These are phyloP conservation scores for Phoronis australis DNA, from an alignment of 2,888 invertebrate species.

Conservation along the genomic window DNA sequence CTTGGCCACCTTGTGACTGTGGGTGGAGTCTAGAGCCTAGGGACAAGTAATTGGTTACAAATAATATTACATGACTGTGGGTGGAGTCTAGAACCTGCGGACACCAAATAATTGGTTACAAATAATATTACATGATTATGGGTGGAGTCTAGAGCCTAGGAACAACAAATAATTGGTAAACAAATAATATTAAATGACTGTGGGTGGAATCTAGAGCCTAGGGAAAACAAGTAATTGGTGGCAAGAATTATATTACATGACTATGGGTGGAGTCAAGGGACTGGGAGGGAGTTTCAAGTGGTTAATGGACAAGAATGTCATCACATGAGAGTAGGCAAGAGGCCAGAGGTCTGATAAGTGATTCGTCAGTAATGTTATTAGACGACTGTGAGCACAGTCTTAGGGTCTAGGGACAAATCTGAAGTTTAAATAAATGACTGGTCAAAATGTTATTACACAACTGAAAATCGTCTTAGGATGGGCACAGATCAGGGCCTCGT, in stretches of 20 bases:
- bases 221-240: too few species aligned
- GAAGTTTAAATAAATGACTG: too few species aligned
- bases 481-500: background rate
- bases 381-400: conserved; percentile 71
- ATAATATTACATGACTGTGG: conserved; percentile 75
- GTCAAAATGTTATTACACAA: conserved; percentile 66
- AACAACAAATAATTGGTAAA: too few species aligned
- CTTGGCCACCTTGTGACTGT: conserved; percentile 71
- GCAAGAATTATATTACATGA: conserved; percentile 66
- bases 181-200: conserved; percentile 71
- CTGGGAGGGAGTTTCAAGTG: too few species aligned
- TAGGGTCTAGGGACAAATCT: conserved; percentile 60
- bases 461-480: too few species aligned
- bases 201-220: conserved; percentile 65
- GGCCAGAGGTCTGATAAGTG: conserved; percentile 52
- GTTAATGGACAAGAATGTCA: too few species aligned
- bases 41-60: too few species aligned
- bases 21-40: conserved; percentile 65
- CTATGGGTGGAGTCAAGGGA: conserved; percentile 69
- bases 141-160: conserved; percentile 64
- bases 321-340: conserved; percentile 71
- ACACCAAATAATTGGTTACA: too few species aligned
- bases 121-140: conserved; percentile 77
- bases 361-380: too few species aligned
- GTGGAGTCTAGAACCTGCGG: conserved; percentile 64